Evolutionary conservation across 2,797 vertebrate species (phyloP), one percentile per base, ranked within the genome.

Genomic region (Siniperca undulata): DNA sequence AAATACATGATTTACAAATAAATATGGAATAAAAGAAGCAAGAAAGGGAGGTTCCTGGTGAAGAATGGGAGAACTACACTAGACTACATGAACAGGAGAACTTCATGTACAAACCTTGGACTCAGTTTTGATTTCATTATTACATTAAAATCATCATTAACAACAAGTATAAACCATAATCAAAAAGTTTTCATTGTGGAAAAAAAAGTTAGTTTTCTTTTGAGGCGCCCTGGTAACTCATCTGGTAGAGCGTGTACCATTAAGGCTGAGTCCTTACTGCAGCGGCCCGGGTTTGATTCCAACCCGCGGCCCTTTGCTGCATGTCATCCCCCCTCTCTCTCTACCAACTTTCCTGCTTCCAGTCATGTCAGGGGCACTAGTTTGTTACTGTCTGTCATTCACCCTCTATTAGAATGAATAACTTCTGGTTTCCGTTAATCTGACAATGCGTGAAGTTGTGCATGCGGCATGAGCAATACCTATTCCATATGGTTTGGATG

Each of bases 401-500:
- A 71, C 9, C 10, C 17, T 67, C 22, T 14, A 12, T 1, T 16
- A 17, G 36, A 65, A 66, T 11, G 19, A 78, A 22, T 27, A 19
- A 74, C 30, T 40, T 74, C 53, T 60, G 59, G n/a, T 67, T 77
- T 66, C 14, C 9, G 5, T 69, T 80, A 68, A 69, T 74, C 52
- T n/a, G 27, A 74, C 69, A 73, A 62, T 72, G 61, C 14, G 6
- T 27, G 5, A 34, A 48, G 20, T 16, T 42, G 14, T 56, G 27
- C 16, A 34, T 67, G 40, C 11, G 0, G 44, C 12, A 1, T 34
- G 60, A 68, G 46, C 38, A 82, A 55, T n/a, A 46, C 20, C 62
- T 17, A 7, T 0, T 44, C 24, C 75, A 74, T 50, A 44, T 64
- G 75, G n/a, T 74, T 34, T 56, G 36, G 48, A 64, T 62, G 24